These are phyloP conservation scores for Atrina japonica DNA, from an alignment of 2,888 invertebrate genomes.

Conservation along the genomic window DNA sequence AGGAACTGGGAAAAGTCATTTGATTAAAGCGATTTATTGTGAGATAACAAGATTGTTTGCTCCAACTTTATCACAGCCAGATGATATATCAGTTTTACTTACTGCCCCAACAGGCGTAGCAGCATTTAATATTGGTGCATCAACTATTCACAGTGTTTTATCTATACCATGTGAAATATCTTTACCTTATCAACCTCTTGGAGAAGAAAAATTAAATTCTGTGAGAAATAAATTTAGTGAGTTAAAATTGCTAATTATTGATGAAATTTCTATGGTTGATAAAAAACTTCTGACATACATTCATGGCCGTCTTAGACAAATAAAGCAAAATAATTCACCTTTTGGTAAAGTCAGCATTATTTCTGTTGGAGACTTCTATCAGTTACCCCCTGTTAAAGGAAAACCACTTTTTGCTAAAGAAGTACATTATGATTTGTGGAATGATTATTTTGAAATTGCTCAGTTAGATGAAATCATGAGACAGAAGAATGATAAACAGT, in stretches of 20 bases:
- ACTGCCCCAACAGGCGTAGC: conserved; percentile 36
- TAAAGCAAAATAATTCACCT: conserved; percentile 30
- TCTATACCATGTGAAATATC: conserved; percentile 5
- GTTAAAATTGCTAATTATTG: conserved; percentile 38
- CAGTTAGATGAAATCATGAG: conserved; percentile 41
- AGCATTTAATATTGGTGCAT: conserved; percentile 37
- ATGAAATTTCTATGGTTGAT: conserved; percentile 38
- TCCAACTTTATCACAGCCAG: conserved; percentile 20
- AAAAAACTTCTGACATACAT: conserved; percentile 34
- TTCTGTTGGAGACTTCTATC: conserved; percentile 46
- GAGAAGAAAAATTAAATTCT: conserved; percentile 25
- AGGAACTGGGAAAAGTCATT: conserved; percentile 38
- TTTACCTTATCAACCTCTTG: conserved; percentile 20
- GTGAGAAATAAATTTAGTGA: conserved; percentile 25
- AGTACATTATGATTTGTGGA: conserved; percentile 30
- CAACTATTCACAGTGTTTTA: conserved; percentile 38
- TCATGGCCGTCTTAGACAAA: conserved; percentile 33
- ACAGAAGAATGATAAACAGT: conserved; percentile 31
- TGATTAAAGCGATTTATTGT: conserved; percentile 31
- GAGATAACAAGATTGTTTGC: conserved; percentile 28
- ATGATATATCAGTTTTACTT: conserved; percentile 29
- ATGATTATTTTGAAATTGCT: conserved; percentile 34
- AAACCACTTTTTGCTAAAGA: conserved; percentile 7
- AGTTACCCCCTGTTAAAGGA: conserved; percentile 36
- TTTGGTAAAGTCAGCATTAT: conserved; percentile 37